A percentile compares a stretch with the other conserved stretches of the same genome.
Evolutionary conservation across 2,113 vertebrate genomes (phyloP).

Genomic region (Trichomycterus rosablanca): DNA sequence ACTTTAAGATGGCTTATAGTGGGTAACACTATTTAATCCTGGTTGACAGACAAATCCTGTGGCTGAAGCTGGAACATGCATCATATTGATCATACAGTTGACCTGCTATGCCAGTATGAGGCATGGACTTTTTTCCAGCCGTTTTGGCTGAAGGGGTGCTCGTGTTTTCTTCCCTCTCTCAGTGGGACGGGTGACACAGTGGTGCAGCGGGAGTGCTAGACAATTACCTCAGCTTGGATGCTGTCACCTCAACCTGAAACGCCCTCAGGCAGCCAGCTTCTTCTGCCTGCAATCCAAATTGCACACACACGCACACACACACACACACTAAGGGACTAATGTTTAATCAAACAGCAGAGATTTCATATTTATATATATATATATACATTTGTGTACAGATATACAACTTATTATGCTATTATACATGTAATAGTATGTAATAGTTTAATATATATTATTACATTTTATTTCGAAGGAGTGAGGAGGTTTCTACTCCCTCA

Average conservation of each 20-base stretch:
- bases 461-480: too few relatives aligned
- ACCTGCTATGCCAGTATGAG: not conserved
- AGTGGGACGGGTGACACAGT: constrained; percentile 22
- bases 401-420: too few relatives aligned
- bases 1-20: too few relatives aligned
- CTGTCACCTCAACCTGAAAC: constrained; percentile 41
- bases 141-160: constrained; percentile 9
- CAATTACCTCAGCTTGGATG: constrained; percentile 37
- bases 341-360: too few relatives aligned
- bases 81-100: not conserved
- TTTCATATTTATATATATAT: constrained; percentile 1
- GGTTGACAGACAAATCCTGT: too few relatives aligned
- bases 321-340: too few relatives aligned
- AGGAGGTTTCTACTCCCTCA: not conserved
- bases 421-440: too few relatives aligned
- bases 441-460: too few relatives aligned
- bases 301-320: constrained; percentile 1
- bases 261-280: constrained; percentile 10
- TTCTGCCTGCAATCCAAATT: constrained; percentile 1
- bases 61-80: not conserved
- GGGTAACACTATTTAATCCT: too few relatives aligned
- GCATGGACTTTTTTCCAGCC: not conserved
- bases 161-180: constrained; percentile 17
- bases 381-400: too few relatives aligned
- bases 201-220: constrained; percentile 36